These are phyloP conservation scores for Dichetophora obliterata DNA, from an alignment of 2,888 invertebrate genomes.

Conservation along the genomic window DNA sequence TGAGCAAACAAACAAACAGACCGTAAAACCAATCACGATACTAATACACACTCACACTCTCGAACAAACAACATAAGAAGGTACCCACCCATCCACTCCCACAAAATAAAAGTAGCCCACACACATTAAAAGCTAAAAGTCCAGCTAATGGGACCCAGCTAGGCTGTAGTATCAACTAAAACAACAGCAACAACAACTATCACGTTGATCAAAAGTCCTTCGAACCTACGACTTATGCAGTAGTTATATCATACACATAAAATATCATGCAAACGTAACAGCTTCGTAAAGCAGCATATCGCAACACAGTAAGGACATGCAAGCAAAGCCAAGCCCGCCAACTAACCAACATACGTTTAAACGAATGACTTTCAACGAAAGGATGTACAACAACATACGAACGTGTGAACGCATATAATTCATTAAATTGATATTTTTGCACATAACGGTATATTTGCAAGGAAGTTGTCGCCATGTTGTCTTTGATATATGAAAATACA, in stretches of 20 bases:
- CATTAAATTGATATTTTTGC: slow-evolving; percentile 39
- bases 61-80: slow-evolving; percentile 4
- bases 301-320: neutral
- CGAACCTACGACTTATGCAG: neutral
- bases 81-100: slow-evolving; percentile 5
- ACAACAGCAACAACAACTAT: neutral
- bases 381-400: slow-evolving; percentile 31
- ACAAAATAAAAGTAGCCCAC: neutral
- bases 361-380: neutral
- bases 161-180: neutral
- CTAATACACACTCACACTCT: neutral
- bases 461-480: slow-evolving; percentile 10
- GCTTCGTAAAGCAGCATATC: neutral
- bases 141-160: neutral
- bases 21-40: neutral
- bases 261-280: neutral
- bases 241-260: slow-evolving; percentile 2
- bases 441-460: neutral
- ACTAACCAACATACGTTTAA: neutral
- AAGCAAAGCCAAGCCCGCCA: neutral
- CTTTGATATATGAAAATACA: neutral
- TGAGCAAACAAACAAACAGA: neutral
- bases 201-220: neutral
- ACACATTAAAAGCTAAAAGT: slow-evolving; percentile 20
- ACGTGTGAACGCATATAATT: slow-evolving; percentile 49